Conservation (phyloP, 1,140 invertebrate species). For the Drosophila repleta region DNA sequence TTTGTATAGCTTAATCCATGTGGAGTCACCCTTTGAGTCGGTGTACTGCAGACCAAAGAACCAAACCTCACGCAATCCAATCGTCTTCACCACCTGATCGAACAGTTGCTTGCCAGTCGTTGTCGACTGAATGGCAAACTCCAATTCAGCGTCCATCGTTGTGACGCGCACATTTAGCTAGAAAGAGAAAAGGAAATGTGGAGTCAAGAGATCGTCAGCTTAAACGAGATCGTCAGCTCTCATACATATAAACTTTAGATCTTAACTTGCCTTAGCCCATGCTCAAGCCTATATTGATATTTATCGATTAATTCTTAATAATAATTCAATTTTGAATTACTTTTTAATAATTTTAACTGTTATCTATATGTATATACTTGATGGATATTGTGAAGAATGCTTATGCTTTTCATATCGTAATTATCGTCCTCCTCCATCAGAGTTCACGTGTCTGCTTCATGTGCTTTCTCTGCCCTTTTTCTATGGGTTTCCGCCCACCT, state of each 20-base stretch:
- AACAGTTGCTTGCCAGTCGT: slow-evolving; percentile 99
- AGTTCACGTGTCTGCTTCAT: slow-evolving; percentile 22
- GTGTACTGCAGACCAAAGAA: slow-evolving; percentile 99
- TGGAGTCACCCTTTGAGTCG: slow-evolving; percentile 98
- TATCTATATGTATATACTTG: neutral
- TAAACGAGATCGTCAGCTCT: no score
- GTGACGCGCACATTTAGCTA: slow-evolving; percentile 99
- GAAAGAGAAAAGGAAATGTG: slow-evolving; percentile 50
- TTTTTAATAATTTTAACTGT: no score
- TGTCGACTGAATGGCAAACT: slow-evolving; percentile 99
- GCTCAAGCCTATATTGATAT: no score
- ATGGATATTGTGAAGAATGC: neutral
- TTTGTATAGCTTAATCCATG: slow-evolving; percentile 99
- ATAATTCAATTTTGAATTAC: no score
- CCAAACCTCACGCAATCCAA: slow-evolving; percentile 99
- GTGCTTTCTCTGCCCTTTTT: slow-evolving; percentile 4
- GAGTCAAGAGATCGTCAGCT: neutral
- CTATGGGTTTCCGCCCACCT: neutral
- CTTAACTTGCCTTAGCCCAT: no score
- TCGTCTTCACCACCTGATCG: slow-evolving; percentile 99
- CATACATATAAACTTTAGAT: no score
- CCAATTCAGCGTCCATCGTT: slow-evolving; percentile 99
- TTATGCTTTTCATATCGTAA: neutral
- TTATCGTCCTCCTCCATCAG: neutral
- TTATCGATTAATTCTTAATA: neutral